Evolutionary conservation across 2,113 vertebrate genomes (phyloP).

Genomic region (Eudyptes chrysolophus): DNA sequence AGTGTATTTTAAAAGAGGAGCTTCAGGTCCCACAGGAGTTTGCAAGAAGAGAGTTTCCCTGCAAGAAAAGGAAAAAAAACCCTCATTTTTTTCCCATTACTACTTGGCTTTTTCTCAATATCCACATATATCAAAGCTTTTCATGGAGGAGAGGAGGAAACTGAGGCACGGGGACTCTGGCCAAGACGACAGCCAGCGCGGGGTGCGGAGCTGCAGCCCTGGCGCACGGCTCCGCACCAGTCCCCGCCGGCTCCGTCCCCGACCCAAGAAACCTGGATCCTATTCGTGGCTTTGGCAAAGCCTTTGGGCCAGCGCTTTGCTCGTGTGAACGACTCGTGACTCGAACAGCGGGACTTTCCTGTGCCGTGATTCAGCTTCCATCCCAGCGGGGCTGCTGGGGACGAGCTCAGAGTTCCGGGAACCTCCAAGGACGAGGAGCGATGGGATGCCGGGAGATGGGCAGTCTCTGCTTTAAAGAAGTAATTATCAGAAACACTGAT

Average conservation of each 20-base stretch:
- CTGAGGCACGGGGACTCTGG: neutral
- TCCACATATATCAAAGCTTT: neutral
- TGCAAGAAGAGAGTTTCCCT: neutral
- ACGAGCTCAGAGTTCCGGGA: neutral
- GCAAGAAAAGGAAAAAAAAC: neutral
- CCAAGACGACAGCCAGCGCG: rapidly evolving
- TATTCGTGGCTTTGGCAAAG: constrained; percentile 49
- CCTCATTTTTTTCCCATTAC: neutral
- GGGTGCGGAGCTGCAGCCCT: neutral
- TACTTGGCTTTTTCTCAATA: neutral
- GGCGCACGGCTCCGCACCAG: rapidly evolving
- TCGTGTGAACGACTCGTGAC: neutral
- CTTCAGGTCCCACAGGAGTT: neutral
- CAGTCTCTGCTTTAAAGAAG: neutral
- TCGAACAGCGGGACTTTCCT: constrained; percentile 1
- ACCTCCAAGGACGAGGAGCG: neutral
- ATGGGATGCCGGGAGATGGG: rapidly evolving
- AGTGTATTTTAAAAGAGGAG: neutral
- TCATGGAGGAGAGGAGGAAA: neutral
- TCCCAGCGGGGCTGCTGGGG: neutral
- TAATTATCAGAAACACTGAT: rapidly evolving
- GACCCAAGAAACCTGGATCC: neutral
- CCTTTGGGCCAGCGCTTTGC: neutral
- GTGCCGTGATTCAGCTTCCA: neutral
- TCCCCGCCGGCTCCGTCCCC: neutral